Evolutionary conservation across 2,888 invertebrate species (phyloP), one percentile per base, ranked within the genome.

Genomic region (Sinhomidia bicolor): DNA sequence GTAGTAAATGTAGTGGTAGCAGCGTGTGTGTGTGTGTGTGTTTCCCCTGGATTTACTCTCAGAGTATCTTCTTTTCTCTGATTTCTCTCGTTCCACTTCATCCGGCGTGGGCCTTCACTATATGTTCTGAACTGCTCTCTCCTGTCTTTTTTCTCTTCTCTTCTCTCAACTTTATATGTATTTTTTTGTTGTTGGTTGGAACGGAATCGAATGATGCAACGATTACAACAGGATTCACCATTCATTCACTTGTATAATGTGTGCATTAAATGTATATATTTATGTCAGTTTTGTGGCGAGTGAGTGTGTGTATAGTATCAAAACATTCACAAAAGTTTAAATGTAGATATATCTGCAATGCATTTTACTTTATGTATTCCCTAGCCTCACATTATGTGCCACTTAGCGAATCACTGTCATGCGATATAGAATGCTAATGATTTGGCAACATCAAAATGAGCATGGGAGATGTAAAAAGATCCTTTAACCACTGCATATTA

Each of bases 341-440:
- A 74, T 47, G n/a, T 47, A 29, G 2, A 12, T 26, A 44, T 10
- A 65, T 41, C 17, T 57, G 12, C 17, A 76, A 29, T 82, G 54
- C 36, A 71, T 51, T 68, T 78, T 62, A 81, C 41, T 83, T 51
- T 32, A 68, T 71, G 54, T 78, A 62, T 85, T 80, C 85, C 85
- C 85, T 41, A 47, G 54, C 17, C 44, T 32, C 85, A 79, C 85
- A 85, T 85, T 85, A 85, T 57, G 85, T 80, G 68, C 85, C 85
- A 85, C 85, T 85, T 85, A 85, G 85, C 85, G 85, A 85, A 85
- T 85, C 85, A 85, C 79, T 85, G 85, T 79, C 60, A 79, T 71
- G 20, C 60, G 62, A 85, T 76, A 54, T 79, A 85, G 85, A 85
- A 85, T 85, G 85, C 85, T 85, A 85, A 85, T 85, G 85, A 85